These are phyloP conservation scores for Bombus sylvicola DNA, from an alignment of 1,140 invertebrate genomes.

Conservation along the genomic window DNA sequence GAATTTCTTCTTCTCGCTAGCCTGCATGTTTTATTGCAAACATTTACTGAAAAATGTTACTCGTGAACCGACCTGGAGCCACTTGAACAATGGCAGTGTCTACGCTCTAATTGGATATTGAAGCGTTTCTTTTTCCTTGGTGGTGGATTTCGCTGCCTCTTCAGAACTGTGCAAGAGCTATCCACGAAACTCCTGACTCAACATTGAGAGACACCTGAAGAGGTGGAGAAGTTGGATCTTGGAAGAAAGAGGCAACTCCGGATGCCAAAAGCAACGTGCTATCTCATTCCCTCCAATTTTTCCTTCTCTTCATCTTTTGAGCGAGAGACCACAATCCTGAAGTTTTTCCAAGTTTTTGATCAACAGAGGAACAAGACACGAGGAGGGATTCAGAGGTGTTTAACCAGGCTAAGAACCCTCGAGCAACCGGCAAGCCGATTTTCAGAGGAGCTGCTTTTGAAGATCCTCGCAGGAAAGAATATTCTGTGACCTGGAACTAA, in stretches of 20 bases:
- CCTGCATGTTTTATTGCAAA: background rate
- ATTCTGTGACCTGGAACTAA: conserved; percentile 17
- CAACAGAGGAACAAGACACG: background rate
- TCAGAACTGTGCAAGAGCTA: background rate
- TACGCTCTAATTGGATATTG: background rate
- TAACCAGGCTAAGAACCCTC: background rate
- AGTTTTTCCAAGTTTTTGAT: background rate
- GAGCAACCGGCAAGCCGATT: background rate
- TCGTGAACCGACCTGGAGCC: background rate
- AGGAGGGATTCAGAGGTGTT: background rate
- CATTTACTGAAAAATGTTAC: background rate
- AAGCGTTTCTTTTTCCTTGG: no score
- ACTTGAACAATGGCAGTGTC: background rate
- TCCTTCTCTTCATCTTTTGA: background rate
- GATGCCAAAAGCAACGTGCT: background rate
- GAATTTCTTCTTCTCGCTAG: background rate
- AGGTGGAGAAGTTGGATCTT: background rate
- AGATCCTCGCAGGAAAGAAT: background rate
- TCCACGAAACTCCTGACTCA: background rate
- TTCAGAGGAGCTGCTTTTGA: background rate
- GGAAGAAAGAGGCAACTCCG: no score
- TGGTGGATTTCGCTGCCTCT: background rate
- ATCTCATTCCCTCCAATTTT: background rate
- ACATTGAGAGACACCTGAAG: background rate
- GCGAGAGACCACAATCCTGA: background rate